Evolutionary conservation across 2,888 invertebrate genomes (phyloP).

Genomic region (Dryomyza anilis): DNA sequence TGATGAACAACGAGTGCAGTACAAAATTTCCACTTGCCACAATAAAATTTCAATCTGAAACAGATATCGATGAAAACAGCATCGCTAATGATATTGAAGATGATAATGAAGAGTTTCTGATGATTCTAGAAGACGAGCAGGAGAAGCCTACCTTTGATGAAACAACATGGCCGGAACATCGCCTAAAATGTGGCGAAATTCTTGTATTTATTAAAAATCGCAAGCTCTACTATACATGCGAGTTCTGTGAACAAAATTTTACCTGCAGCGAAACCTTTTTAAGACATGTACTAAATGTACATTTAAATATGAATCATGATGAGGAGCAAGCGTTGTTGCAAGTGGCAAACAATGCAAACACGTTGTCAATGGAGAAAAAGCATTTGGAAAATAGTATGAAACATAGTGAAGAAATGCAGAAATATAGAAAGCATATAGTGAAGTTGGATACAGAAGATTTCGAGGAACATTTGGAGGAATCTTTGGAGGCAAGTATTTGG

Average conservation of each 20-base stretch:
- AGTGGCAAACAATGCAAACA: not conserved
- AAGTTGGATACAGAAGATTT: not conserved
- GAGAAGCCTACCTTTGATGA: not conserved
- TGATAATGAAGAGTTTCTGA: not conserved
- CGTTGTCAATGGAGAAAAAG: not conserved
- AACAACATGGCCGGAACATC: not conserved
- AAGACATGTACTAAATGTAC: slow-evolving; percentile 11
- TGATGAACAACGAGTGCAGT: no score
- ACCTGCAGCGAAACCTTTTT: slow-evolving; percentile 6
- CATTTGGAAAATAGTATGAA: no score
- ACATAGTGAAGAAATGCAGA: not conserved
- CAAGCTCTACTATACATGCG: slow-evolving; percentile 5
- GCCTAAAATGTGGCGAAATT: slow-evolving; percentile 21
- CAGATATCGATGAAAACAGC: no score
- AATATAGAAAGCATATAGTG: not conserved
- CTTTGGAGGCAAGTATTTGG: not conserved
- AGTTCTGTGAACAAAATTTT: slow-evolving; percentile 15
- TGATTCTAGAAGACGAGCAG: no score
- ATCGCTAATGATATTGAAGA: not conserved
- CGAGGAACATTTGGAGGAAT: not conserved
- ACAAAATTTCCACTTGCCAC: no score
- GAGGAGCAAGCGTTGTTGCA: not conserved
- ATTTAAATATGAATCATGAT: not conserved
- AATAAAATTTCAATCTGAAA: no score
- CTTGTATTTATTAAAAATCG: not conserved